Base-by-base conservation (phyloP, 2,888 invertebrate genomes). In the Drosophila longiperda region DNA sequence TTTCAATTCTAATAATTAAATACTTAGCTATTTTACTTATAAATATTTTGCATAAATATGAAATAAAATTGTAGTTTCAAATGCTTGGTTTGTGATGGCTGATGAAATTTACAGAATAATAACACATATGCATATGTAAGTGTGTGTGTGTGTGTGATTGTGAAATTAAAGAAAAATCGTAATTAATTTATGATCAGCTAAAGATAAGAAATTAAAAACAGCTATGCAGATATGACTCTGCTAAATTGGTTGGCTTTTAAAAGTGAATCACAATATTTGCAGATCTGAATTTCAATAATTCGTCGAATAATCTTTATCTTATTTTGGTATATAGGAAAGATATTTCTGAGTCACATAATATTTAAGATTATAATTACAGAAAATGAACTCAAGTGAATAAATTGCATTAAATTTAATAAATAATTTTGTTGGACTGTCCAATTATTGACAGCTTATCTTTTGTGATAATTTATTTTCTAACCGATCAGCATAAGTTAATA, bases 41-140 rank as follows among this genome's bases (percentile, higher is more conserved):
- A 6, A 33, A 38, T 9, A 32, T n/a, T 40, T 7, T 26, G 12
- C 38, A 34, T 66, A 73, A 66, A 54, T 36, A 66, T 34, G 29
- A 23, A n/a, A 54, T 66, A 15, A 61, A 62, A 54, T 42, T 23
- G 17, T 5, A 17, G 29, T 33, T 59, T 66, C 49, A 59, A 29
- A 55, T 26, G 34, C 45, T 66, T 34, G 8, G 32, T 40, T 74
- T 61, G 26, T 60, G 38, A 8, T 45, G 11, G n/a, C 15, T 75
- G 78, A 65, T 65, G 67, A 80, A 80, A 78, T 78, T 20, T 23
- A 45, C 45, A 45, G 45, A 45, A 15, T 23, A 15, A 45, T 20
- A 45, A 45, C 15, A 8, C 4, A 40, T 40, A 9, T 38, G 8
- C 3, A 40, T 40, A 45, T 15, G 20, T 23, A 8, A 45, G 9